These are phyloP conservation scores for Syrphus vitripennis DNA, from an alignment of 2,888 invertebrate genomes.

Conservation along the genomic window DNA sequence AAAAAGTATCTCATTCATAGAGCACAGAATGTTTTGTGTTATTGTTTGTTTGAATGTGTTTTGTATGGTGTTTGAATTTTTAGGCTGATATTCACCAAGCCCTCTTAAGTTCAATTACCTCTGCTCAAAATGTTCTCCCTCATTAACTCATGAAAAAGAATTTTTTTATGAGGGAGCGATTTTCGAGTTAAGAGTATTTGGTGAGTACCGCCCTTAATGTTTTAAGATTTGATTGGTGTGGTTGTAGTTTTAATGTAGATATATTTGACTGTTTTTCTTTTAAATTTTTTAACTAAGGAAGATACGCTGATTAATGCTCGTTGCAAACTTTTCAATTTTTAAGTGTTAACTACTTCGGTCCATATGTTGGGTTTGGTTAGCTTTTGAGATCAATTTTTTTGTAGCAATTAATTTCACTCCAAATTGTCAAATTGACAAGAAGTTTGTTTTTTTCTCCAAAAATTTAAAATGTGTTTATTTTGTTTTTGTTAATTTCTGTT, in stretches of 20 bases:
- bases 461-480: slow-evolving; percentile 21
- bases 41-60: background rate
- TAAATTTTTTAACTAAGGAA: slow-evolving; percentile 48
- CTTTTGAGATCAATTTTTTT: slow-evolving; percentile 24
- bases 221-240: background rate
- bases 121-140: too few species aligned
- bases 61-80: background rate
- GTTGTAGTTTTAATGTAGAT: background rate
- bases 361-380: slow-evolving; percentile 28
- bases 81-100: too few species aligned
- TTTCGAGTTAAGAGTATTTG: too few species aligned
- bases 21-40: slow-evolving; percentile 46
- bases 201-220: too few species aligned
- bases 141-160: too few species aligned
- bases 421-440: slow-evolving; percentile 23
- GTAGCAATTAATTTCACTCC: slow-evolving; percentile 19
- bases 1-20: slow-evolving; percentile 66
- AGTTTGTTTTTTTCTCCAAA: background rate
- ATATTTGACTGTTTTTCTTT: background rate
- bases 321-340: slow-evolving; percentile 49
- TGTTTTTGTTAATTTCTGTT: background rate
- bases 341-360: slow-evolving; percentile 60
- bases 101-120: too few species aligned
- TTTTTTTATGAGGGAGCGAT: too few species aligned
- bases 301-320: slow-evolving; percentile 65